Evolutionary conservation across 2,888 invertebrate genomes (phyloP), one percentile per base, ranked within the genome.

Genomic region (Eustalomyia histrio): DNA sequence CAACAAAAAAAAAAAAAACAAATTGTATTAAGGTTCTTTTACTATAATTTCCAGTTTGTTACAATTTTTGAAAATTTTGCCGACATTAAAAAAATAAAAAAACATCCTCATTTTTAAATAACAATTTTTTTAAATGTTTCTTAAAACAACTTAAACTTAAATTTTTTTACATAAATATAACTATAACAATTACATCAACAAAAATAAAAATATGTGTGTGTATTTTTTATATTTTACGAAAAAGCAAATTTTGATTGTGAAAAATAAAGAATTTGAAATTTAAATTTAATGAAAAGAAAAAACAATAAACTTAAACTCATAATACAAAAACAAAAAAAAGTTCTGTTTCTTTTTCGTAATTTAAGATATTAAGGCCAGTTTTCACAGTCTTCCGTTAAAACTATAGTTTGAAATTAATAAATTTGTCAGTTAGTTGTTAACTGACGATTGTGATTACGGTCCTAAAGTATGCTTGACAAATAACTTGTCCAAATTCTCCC

Each of bases 171-270:
- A 81, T 81, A 68, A 80, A 76, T 67, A 82, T n/a, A n/a, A n/a
- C 81, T 58, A 81, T 83, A 79, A 84, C 80, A 76, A 83, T 29
- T 29, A 7, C 29, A 29, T 29, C 61, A 78, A 55, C 50, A 58
- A 58, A 52, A 76, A 71, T 17, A 80, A 80, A 87, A 85, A 86
- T 87, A 88, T 87, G 87, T 87, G 87, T 87, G 87, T 87, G 88
- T 86, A 88, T 87, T 88, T 88, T 81, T 81, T 87, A 88, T 87
- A 87, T 88, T 88, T 87, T 87, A 87, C 85, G 86, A 86, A 83
- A 88, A 88, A 88, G 85, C 88, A 87, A 87, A 85, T 88, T 88
- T 88, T 86, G 87, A 86, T 87, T 88, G 87, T 84, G 83, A 84
- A 83, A 82, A 73, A 80, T 82, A 82, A 85, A 82, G 81, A 73